A percentile compares a stretch with the other conserved stretches of the same genome.
Conservation (phyloP, 2,888 invertebrate species). For the Tetragonula carbonaria region DNA sequence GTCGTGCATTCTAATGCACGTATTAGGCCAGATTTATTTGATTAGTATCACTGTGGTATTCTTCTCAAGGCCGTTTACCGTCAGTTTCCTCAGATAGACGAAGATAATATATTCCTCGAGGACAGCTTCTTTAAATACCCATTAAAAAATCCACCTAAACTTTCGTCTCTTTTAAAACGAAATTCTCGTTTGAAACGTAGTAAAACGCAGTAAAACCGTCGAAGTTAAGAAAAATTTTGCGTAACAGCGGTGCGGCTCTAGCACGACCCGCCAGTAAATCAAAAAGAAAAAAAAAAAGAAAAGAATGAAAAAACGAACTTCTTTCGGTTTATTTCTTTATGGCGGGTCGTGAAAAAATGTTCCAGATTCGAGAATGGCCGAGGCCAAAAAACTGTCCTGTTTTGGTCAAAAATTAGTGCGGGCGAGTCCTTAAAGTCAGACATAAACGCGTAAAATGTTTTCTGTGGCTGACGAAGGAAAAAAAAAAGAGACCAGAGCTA, state of each 20-base stretch:
- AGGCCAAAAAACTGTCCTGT: constrained; percentile 78
- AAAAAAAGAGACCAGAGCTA: constrained; percentile 63
- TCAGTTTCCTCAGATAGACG: constrained; percentile 12
- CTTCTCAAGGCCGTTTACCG: background rate
- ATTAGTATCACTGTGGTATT: constrained; percentile 46
- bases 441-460: constrained; percentile 70
- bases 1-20: constrained; percentile 76
- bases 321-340: constrained; percentile 76
- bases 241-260: background rate
- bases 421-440: constrained; percentile 39
- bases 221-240: background rate
- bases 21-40: constrained; percentile 75
- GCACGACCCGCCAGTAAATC: constrained; percentile 38
- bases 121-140: constrained; percentile 12
- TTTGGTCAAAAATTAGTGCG: constrained; percentile 81
- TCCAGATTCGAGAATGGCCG: constrained; percentile 67
- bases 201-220: background rate
- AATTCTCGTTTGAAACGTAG: background rate
- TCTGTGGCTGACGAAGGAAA: constrained; percentile 40
- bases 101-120: constrained; percentile 9
- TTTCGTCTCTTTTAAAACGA: background rate
- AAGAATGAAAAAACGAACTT: background rate
- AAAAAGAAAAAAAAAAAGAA: constrained; percentile 11
- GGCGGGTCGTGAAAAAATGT: constrained; percentile 68
- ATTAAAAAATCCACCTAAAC: background rate